Percentiles rank a stretch among this genome's conserved stretches.
phyloP scores from a whole-genome alignment of 1,140 invertebrate species.

The Drosophila burlai region DNA sequence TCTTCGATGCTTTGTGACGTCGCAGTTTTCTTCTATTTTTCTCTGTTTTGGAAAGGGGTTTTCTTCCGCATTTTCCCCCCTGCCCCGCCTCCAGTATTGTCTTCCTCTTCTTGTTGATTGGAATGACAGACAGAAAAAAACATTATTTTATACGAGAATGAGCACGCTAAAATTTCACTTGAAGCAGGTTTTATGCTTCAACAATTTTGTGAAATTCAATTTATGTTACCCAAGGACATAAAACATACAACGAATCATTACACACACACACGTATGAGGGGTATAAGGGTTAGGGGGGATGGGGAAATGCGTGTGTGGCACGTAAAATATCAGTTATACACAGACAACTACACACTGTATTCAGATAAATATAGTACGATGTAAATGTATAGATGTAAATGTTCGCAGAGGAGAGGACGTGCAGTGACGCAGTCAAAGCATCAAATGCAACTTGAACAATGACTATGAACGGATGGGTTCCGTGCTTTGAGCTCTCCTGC shows the following conservation, averaged over 20 bases:
- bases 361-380: conserved; percentile 27
- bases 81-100: conserved; percentile 7
- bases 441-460: conserved; percentile 74
- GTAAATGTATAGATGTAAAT: conserved; percentile 25
- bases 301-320: conserved; percentile 50
- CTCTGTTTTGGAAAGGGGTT: conserved; percentile 56
- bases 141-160: conserved; percentile 83
- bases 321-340: conserved; percentile 81
- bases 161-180: conserved; percentile 81
- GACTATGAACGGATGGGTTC: conserved; percentile 35
- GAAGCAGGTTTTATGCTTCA: conserved; percentile 82
- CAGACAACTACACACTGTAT: conserved; percentile 39
- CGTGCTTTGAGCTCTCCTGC: background rate
- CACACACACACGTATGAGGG: conserved; percentile 39
- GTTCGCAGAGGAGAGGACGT: conserved; percentile 53
- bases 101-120: conserved; percentile 36
- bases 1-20: conserved; percentile 57
- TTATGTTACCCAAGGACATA: conserved; percentile 83
- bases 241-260: conserved; percentile 83
- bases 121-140: conserved; percentile 80
- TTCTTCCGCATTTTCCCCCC: background rate
- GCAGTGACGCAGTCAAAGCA: conserved; percentile 78
- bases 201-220: conserved; percentile 84
- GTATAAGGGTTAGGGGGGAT: background rate
- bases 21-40: conserved; percentile 52